These are phyloP conservation scores for Glaucomys volans DNA, from an alignment of 2,113 vertebrate genomes.

Conservation along the genomic window DNA sequence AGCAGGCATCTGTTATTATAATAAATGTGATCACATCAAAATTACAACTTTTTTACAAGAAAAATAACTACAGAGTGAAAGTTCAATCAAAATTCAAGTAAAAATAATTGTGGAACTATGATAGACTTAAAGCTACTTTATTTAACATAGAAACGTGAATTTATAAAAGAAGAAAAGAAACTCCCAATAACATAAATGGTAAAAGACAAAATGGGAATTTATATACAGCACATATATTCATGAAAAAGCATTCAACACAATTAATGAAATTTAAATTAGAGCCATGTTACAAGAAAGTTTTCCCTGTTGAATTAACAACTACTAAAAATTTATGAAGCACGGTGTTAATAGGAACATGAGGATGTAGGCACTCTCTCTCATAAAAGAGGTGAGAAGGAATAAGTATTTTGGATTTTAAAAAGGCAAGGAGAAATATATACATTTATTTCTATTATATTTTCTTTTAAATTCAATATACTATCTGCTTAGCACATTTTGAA, in stretches of 20 bases:
- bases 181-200: neutral
- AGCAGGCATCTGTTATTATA: neutral
- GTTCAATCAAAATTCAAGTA: neutral
- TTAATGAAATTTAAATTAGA: slow-evolving; percentile 38
- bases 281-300: neutral
- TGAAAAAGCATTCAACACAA: neutral
- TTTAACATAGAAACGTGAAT: neutral
- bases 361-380: neutral
- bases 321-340: neutral
- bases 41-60: neutral
- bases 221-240: neutral
- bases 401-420: neutral
- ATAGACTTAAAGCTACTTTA: neutral
- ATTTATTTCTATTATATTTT: neutral
- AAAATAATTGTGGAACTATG: neutral
- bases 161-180: neutral
- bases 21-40: neutral
- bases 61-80: neutral
- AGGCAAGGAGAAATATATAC: neutral
- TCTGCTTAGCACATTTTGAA: neutral
- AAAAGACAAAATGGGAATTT: neutral
- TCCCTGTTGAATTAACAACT: neutral
- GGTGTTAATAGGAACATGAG: neutral
- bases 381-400: neutral
- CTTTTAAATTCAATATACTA: neutral